Percentiles rank a stretch among this genome's conserved stretches.
Conservation (phyloP, 2,113 vertebrate genomes). For the Gasterosteus aculeatus region DNA sequence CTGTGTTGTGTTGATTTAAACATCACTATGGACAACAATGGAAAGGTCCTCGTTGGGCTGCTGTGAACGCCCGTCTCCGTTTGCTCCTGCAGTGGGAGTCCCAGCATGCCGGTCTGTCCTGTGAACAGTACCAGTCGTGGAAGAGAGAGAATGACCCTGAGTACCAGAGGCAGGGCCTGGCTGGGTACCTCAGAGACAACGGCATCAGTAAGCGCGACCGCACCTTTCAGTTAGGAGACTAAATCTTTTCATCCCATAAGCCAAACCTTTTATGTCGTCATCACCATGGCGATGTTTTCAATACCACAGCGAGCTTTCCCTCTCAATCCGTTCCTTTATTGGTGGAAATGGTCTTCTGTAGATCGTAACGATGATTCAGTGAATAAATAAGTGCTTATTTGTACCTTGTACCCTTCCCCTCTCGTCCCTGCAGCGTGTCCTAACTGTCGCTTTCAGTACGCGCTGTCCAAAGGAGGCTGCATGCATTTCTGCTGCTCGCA, state of each 20-base stretch:
- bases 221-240: no score
- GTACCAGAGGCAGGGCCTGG: conserved; percentile 90
- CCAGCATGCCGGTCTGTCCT: conserved; percentile 83
- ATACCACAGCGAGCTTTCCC: no score
- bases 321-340: neutral
- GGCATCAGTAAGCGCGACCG: conserved; percentile 85
- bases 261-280: no score
- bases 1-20: neutral
- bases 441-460: conserved; percentile 90
- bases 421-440: conserved; percentile 83
- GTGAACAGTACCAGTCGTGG: conserved; percentile 91
- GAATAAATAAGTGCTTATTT: neutral
- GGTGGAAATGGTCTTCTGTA: neutral
- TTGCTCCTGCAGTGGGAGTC: conserved; percentile 79
- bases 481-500: conserved; percentile 93
- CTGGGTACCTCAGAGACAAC: conserved; percentile 89
- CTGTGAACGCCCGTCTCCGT: neutral
- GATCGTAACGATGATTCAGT: neutral
- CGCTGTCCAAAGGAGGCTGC: conserved; percentile 90
- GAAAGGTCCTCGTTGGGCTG: no score
- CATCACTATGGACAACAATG: neutral
- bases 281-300: no score
- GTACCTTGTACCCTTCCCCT: neutral
- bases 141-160: conserved; percentile 91
- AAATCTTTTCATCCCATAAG: no score